Percentiles rank a stretch among this genome's conserved stretches.
phyloP scores from a whole-genome alignment of 2,888 invertebrate genomes.

The Pheosia tremula region DNA sequence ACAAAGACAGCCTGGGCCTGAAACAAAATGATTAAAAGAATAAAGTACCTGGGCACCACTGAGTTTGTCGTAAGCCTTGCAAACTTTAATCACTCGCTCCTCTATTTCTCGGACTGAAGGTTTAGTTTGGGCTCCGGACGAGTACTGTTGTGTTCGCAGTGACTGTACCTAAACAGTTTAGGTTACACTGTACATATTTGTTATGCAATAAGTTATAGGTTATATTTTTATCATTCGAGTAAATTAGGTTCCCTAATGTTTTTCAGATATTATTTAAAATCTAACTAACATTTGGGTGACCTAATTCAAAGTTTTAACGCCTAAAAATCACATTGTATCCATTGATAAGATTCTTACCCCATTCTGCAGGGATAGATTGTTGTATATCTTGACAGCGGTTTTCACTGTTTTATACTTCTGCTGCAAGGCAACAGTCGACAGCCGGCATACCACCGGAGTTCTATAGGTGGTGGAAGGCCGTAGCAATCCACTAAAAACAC shows the following conservation, averaged over 20 bases:
- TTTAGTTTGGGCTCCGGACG: conserved; percentile 73
- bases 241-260: not conserved
- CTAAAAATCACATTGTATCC: conserved; percentile 47
- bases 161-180: conserved; percentile 75
- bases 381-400: conserved; percentile 52
- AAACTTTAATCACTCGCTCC: conserved; percentile 94
- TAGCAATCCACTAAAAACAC: conserved; percentile 75
- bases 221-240: conserved; percentile 46
- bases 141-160: conserved; percentile 61
- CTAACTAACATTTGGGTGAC: not conserved
- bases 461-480: conserved; percentile 68
- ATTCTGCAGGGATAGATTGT: conserved; percentile 57
- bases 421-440: conserved; percentile 70
- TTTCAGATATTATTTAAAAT: not conserved
- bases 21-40: conserved; percentile 72
- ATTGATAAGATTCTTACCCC: conserved; percentile 64
- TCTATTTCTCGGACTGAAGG: conserved; percentile 87
- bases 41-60: conserved; percentile 91
- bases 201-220: conserved; percentile 82
- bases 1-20: conserved; percentile 87
- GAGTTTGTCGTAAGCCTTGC: conserved; percentile 95
- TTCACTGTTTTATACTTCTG: conserved; percentile 69
- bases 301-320: conserved; percentile 6
- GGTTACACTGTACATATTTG: conserved; percentile 71
- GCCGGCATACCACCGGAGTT: conserved; percentile 73